phyloP scores from a whole-genome alignment of 2,113 vertebrate species.

The Osmerus mordax region DNA sequence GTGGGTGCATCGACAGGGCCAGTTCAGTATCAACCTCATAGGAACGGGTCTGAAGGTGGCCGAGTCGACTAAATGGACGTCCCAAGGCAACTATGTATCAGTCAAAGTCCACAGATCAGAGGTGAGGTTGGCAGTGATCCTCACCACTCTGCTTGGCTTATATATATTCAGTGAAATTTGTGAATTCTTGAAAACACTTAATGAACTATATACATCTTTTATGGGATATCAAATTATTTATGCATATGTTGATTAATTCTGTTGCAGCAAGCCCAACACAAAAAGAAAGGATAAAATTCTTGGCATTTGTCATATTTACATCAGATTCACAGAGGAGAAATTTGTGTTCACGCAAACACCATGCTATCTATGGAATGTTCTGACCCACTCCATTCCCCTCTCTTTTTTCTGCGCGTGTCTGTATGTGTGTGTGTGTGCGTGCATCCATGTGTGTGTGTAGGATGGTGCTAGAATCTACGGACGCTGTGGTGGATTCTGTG shows the following conservation, averaged over 20 bases:
- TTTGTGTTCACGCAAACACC: slow-evolving; percentile 40
- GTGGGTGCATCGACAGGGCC: slow-evolving; percentile 72
- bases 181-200: neutral
- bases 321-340: slow-evolving; percentile 53
- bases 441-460: slow-evolving; percentile 57
- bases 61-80: slow-evolving; percentile 81
- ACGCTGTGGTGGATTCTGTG: slow-evolving; percentile 94
- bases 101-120: slow-evolving; percentile 87
- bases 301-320: slow-evolving; percentile 6
- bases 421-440: slow-evolving; percentile 12
- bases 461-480: slow-evolving; percentile 91
- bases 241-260: too few relatives aligned
- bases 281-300: neutral
- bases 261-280: too few relatives aligned
- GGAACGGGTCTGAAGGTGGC: slow-evolving; percentile 88
- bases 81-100: slow-evolving; percentile 88
- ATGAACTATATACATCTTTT: neutral
- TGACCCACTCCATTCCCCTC: slow-evolving; percentile 36
- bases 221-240: neutral
- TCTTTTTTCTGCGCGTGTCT: slow-evolving; percentile 26
- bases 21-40: slow-evolving; percentile 91
- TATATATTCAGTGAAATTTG: too few relatives aligned
- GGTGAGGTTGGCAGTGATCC: slow-evolving; percentile 64
- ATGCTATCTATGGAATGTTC: slow-evolving; percentile 37
- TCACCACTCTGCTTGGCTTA: neutral